Percentiles rank a stretch among this genome's conserved stretches.
These are phyloP conservation scores for Ceyx cyanopectus DNA, from an alignment of 2,113 vertebrate species.

Conservation along the genomic window DNA sequence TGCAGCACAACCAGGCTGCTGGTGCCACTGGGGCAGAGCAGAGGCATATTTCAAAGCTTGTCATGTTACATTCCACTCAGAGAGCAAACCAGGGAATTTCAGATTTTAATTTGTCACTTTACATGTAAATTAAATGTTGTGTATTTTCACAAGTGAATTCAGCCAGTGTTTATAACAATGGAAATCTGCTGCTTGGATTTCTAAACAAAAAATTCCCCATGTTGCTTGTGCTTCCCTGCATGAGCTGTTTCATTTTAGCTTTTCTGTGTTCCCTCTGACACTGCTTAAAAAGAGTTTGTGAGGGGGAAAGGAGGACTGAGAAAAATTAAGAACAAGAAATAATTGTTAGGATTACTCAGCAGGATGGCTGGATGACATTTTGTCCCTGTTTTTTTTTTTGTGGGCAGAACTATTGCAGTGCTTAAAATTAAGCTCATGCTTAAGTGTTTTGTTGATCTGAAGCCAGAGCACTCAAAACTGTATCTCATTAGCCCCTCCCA, in stretches of 20 bases:
- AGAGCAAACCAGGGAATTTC: not conserved
- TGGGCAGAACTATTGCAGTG: not conserved
- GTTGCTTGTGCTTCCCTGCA: slow-evolving; percentile 2
- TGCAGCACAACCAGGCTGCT: not conserved
- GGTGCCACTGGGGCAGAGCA: not conserved
- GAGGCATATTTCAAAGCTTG: not conserved
- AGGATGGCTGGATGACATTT: not conserved
- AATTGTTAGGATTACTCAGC: slow-evolving; percentile 29
- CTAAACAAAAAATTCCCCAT: not conserved
- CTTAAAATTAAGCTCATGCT: not conserved
- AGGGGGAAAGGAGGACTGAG: not conserved
- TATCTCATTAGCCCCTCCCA: not conserved
- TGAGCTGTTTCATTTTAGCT: slow-evolving; percentile 22
- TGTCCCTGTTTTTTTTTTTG: not conserved
- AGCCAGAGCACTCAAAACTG: not conserved
- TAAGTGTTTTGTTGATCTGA: not conserved
- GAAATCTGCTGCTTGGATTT: slow-evolving; percentile 48
- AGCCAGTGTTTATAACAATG: slow-evolving; percentile 22
- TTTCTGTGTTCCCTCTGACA: not conserved
- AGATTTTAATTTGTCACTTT: slow-evolving; percentile 47
- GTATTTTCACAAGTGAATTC: slow-evolving; percentile 41
- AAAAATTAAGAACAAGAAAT: not conserved
- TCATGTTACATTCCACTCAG: not conserved
- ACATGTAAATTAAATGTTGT: slow-evolving; percentile 45
- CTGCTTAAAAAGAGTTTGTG: not conserved